Conservation (phyloP, 1,140 invertebrate species). For the Brachionus koreanus region DNA sequence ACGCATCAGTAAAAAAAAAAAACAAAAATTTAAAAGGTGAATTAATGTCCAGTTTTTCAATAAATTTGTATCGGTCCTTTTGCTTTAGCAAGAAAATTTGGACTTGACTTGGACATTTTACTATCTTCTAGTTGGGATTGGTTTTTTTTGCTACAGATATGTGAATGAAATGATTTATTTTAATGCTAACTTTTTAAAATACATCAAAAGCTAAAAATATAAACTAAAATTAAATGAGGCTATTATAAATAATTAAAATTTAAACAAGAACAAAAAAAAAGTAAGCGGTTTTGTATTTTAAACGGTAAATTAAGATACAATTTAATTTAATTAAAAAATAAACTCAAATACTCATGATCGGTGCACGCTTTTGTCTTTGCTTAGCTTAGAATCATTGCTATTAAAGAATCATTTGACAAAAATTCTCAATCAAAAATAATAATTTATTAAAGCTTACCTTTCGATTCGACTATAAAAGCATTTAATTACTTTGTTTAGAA, state of each 20-base stretch:
- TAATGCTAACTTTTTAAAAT: too few species aligned
- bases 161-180: too few species aligned
- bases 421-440: background rate
- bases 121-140: background rate
- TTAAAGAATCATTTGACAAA: constrained; percentile 2
- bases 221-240: background rate
- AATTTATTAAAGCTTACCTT: background rate
- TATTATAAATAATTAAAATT: background rate
- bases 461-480: background rate
- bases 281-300: background rate
- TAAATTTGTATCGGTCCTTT: background rate
- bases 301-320: background rate
- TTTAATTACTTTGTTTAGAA: constrained; percentile 9
- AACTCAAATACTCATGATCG: background rate
- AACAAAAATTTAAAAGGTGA: background rate
- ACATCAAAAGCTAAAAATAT: background rate
- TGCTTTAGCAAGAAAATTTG: background rate
- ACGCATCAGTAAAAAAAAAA: background rate
- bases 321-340: background rate
- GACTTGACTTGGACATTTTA: background rate
- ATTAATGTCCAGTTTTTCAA: background rate
- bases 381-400: background rate
- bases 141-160: background rate
- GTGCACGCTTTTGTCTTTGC: background rate
- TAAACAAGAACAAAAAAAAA: background rate